Evolutionary conservation across 2,888 invertebrate species (phyloP), one percentile per base, ranked within the genome.

Genomic region (Acleris holmiana): DNA sequence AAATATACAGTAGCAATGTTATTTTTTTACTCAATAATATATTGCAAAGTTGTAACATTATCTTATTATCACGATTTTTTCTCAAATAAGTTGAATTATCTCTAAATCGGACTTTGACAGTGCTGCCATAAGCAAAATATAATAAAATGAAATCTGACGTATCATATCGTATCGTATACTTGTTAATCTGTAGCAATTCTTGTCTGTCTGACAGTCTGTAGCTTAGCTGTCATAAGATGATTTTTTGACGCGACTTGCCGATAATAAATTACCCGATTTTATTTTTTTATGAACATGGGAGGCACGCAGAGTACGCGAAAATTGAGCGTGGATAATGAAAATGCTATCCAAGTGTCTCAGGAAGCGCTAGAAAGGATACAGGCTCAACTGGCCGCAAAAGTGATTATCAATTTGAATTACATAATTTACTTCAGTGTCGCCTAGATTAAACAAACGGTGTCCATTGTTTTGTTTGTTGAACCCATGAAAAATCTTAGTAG

Each of bases 271-370:
- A 77, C 74, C 76, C 79, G 76, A 76, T 71, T 72, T 71, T 73
- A 71, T 68, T 78, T 74, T 85, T 87, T 85, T 81, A 76, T 75
- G 82, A 90, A 82, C 73, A 94, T 94, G 94, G 94, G 94, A 82
- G 93, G 90, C 74, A 89, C 91, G 68, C 88, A 93, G 78, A 94
- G 94, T 80, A 91, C 94, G 69, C 80, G 92, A 68, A 91, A 91
- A 85, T 74, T 92, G 71, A 88, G 87, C 76, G 90, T 92, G 68
- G 91, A 92, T 62, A 92, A 92, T 73, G 92, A 92, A 74, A 91
- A 91, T 80, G 79, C 90, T 69, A 91, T 92, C 71, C 91, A 91
- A 83, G 89, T 92, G 68, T 92, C 92, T 63, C 91, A 91, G 77
- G 91, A 92, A 59, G 92, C 92, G 19, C 76, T 92, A 83, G 88